These are phyloP conservation scores for Myotis vivesi DNA, from an alignment of 2,797 vertebrate species.

Conservation along the genomic window DNA sequence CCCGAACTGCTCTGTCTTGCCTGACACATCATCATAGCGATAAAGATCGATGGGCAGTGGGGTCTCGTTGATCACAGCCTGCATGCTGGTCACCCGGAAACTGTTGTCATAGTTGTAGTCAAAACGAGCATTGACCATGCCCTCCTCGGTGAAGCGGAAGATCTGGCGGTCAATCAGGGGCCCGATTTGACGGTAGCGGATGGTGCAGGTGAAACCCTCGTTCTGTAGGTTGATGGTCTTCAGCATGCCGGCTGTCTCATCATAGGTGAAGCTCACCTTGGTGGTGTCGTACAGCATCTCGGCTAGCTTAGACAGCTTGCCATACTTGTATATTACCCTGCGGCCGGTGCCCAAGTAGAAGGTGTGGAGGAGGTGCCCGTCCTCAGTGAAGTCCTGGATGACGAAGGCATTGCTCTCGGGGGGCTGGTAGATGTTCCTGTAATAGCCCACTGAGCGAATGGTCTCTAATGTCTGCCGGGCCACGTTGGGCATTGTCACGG, in stretches of 20 bases:
- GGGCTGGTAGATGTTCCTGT: slow-evolving; percentile 95
- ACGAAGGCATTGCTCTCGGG: slow-evolving; percentile 96
- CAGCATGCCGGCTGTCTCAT: slow-evolving; percentile 95
- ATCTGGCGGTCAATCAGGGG: slow-evolving; percentile 98
- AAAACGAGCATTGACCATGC: slow-evolving; percentile 98
- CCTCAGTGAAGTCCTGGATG: slow-evolving; percentile 96
- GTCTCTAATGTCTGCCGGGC: slow-evolving; percentile 96
- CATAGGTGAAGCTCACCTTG: slow-evolving; percentile 94
- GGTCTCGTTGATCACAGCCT: slow-evolving; percentile 98
- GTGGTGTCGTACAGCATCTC: slow-evolving; percentile 98
- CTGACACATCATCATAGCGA: slow-evolving; percentile 97
- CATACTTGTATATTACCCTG: slow-evolving; percentile 95
- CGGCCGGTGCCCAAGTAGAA: slow-evolving; percentile 95
- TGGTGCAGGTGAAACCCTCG: slow-evolving; percentile 96
- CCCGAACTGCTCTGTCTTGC: slow-evolving; percentile 98
- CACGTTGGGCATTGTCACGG: slow-evolving; percentile 98
- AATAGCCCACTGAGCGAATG: slow-evolving; percentile 96
- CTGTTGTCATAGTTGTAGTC: slow-evolving; percentile 99
- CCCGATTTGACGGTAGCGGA: slow-evolving; percentile 97
- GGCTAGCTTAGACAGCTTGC: slow-evolving; percentile 93
- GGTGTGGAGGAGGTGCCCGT: slow-evolving; percentile 93
- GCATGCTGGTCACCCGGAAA: slow-evolving; percentile 99
- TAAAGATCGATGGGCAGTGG: slow-evolving; percentile 98
- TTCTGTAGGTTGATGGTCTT: slow-evolving; percentile 97
- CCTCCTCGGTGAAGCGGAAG: slow-evolving; percentile 97